These are phyloP conservation scores for Pristionchus arcanus DNA, from an alignment of 2,888 invertebrate species.

Conservation along the genomic window DNA sequence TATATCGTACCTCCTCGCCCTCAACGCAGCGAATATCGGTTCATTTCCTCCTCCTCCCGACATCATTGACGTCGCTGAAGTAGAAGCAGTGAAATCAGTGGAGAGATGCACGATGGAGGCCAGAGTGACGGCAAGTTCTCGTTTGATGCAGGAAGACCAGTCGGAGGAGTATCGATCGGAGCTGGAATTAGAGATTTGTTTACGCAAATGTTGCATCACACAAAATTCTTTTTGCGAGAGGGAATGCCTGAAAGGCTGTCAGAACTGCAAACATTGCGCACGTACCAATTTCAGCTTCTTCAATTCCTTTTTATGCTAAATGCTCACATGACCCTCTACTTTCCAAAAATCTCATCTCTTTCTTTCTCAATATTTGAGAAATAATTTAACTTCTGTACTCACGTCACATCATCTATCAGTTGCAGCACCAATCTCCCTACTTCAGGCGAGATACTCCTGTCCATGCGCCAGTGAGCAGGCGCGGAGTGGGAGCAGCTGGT, in stretches of 20 bases:
- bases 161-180: constrained; percentile 64
- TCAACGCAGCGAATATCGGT: background rate
- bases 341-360: too few species aligned
- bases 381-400: constrained; percentile 14
- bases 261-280: too few species aligned
- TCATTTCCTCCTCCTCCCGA: background rate
- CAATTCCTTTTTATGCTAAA: too few species aligned
- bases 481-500: constrained; percentile 67
- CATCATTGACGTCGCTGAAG: background rate
- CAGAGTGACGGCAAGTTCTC: background rate
- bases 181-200: constrained; percentile 57
- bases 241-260: too few species aligned
- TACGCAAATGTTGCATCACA: too few species aligned
- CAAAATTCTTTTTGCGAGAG: too few species aligned
- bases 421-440: constrained; percentile 63
- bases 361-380: background rate
- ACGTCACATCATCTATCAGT: constrained; percentile 61
- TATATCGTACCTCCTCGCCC: constrained; percentile 51
- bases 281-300: too few species aligned
- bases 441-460: constrained; percentile 67
- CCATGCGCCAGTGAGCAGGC: constrained; percentile 72
- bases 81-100: constrained; percentile 33
- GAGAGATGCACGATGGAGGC: constrained; percentile 50
- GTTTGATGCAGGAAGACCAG: constrained; percentile 64
- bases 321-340: too few species aligned